Conservation (phyloP, 2,888 invertebrate species). For the Malacosoma neustria region DNA sequence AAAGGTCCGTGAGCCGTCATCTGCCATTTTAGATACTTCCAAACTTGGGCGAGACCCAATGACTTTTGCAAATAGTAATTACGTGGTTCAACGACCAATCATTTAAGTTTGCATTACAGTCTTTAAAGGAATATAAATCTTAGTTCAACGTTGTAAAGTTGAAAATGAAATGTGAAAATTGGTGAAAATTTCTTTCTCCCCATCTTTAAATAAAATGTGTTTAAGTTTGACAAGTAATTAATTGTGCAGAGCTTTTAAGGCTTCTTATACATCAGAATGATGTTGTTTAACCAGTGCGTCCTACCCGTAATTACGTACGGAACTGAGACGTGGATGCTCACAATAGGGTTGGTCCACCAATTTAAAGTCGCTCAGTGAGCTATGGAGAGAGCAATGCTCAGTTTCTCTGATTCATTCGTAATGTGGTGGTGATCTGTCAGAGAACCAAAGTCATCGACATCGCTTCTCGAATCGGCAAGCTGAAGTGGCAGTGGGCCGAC, state of each 20-base stretch:
- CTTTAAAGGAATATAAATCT: neutral
- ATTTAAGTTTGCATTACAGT: neutral
- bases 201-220: neutral
- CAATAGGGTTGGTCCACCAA: too few species aligned
- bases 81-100: conserved; percentile 5
- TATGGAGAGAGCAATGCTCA: too few species aligned
- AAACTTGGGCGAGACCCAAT: conserved; percentile 1
- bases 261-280: too few species aligned
- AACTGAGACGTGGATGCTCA: too few species aligned
- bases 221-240: neutral
- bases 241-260: neutral
- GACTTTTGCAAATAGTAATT: conserved; percentile 4
- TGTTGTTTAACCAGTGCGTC: too few species aligned
- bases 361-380: too few species aligned
- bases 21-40: conserved; percentile 2
- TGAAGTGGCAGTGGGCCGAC: too few species aligned
- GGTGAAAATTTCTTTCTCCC: neutral
- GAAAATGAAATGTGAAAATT: neutral
- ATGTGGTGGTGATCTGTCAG: too few species aligned
- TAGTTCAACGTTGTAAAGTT: neutral
- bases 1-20: neutral
- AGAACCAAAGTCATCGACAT: too few species aligned
- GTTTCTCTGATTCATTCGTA: too few species aligned
- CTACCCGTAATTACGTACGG: too few species aligned
- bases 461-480: too few species aligned